Conservation (phyloP, 2,113 vertebrate species). For the Amazona guildingii region DNA sequence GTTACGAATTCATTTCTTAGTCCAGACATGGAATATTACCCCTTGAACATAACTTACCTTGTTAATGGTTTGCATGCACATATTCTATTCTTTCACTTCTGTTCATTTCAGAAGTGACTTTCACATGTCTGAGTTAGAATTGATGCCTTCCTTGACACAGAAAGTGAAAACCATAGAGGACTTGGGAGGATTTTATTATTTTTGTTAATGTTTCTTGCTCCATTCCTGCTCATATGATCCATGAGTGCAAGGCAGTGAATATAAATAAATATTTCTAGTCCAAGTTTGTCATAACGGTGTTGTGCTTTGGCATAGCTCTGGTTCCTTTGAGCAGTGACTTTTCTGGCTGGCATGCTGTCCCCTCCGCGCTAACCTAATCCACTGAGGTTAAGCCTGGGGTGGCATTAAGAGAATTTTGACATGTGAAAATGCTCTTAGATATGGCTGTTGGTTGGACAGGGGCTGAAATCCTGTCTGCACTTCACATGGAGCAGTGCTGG, state of each 20-base stretch:
- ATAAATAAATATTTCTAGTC: not conserved
- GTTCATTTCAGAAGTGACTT: not conserved
- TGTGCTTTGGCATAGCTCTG: not conserved
- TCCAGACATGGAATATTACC: not conserved
- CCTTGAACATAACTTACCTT: not conserved
- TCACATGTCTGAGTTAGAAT: not conserved
- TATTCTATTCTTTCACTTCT: not conserved
- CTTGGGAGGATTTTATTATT: not conserved
- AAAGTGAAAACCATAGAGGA: not conserved
- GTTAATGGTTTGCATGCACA: not conserved
- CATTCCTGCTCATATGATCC: not conserved
- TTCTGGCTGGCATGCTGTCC: not conserved
- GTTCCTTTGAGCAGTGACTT: not conserved
- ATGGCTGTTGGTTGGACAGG: not conserved
- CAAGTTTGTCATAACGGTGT: not conserved
- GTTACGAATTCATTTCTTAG: not conserved
- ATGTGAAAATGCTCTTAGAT: not conserved
- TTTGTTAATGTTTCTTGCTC: not conserved
- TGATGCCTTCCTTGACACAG: not conserved
- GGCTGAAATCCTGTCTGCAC: not conserved
- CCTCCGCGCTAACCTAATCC: not conserved
- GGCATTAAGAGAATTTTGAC: not conserved
- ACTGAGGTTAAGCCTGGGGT: not conserved
- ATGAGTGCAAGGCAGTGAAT: rapidly evolving
- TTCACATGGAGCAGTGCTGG: not conserved